Evolutionary conservation across 2,113 vertebrate species (phyloP), one percentile per base, ranked within the genome.

Genomic region (Chunga burmeisteri): DNA sequence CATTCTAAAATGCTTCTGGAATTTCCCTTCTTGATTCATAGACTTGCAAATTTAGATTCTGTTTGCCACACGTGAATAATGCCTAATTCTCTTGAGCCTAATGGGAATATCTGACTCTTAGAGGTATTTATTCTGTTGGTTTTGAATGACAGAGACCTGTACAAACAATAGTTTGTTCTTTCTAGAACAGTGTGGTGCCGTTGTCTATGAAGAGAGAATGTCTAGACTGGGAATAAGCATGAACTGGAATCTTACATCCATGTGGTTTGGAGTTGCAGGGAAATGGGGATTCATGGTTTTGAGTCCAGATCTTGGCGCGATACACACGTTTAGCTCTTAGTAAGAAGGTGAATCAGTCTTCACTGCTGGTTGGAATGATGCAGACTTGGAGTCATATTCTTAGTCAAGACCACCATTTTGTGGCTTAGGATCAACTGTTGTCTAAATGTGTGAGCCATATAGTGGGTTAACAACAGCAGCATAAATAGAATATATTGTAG

Each of bases 1-100:
- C 52, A 55, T 94, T 90, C 67, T 58, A 32, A 94, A 88, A 81
- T 79, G 52, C 47, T 78, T 86, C 84, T 91, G 93, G 89, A 94
- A 94, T 89, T 67, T 81, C 89, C 86, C 81, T 56, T 46, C 73
- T 74, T 95, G 85, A 88, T 68, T 90, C 82, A 86, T 68, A 19
- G 44, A 10, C 55, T 86, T 78, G 78, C 87, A 94, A 89, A 91
- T 91, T 84, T 94, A 96, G 86, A 66, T 61, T 75, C 22, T 82
- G 30, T 92, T 95, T 80, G 88, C 92, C 86, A 73, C 25, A 53
- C 29, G 16, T 44, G 32, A 92, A 44, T 83, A 80, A 90, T 70
- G 40, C 25, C 21, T 22, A 56, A 44, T 86, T 88, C 49, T 86
- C 46, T 74, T 66, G 58, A 86, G 50, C 53, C 62, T 92, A 38